Percentiles rank a stretch among this genome's conserved stretches.
These are phyloP conservation scores for Anarsia innoxiella DNA, from an alignment of 2,888 invertebrate species.

Conservation along the genomic window DNA sequence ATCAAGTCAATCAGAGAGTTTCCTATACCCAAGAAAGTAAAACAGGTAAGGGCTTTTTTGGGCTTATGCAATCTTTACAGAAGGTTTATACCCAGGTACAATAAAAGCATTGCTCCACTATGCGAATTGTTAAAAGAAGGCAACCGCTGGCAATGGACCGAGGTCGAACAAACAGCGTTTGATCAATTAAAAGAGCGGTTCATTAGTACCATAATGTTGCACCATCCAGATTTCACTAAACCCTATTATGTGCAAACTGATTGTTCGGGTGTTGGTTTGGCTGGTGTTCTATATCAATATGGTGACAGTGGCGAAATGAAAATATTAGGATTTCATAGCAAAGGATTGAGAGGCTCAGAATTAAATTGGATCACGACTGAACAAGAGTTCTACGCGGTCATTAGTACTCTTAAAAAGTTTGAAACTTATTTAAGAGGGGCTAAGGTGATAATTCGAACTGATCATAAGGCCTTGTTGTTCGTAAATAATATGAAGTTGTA, in stretches of 20 bases:
- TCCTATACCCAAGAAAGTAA: constrained; percentile 19
- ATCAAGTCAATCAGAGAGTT: constrained; percentile 12
- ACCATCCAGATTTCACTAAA: constrained; percentile 8
- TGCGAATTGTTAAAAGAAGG: constrained; percentile 9
- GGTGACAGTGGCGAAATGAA: constrained; percentile 12
- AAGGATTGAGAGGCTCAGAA: constrained; percentile 15
- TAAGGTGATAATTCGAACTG: constrained; percentile 19
- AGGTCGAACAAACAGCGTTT: constrained; percentile 17
- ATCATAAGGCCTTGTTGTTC: constrained; percentile 22
- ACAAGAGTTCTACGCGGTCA: constrained; percentile 23
- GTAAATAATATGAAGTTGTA: constrained; percentile 22
- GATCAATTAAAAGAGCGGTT: constrained; percentile 18
- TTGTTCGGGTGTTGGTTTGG: constrained; percentile 17
- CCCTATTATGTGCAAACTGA: constrained; percentile 16
- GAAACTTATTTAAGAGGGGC: constrained; percentile 23
- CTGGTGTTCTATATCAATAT: constrained; percentile 20
- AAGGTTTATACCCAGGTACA: constrained; percentile 20
- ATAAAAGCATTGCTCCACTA: constrained; percentile 13
- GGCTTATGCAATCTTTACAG: constrained; percentile 24
- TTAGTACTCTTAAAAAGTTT: constrained; percentile 21
- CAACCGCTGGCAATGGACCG: neutral
- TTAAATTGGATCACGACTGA: constrained; percentile 23
- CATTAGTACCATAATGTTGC: constrained; percentile 8
- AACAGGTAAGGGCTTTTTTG: constrained; percentile 23
- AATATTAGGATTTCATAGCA: constrained; percentile 21